Evolutionary conservation across 2,797 vertebrate species (phyloP), one percentile per base, ranked within the genome.

Genomic region (Lindbergichthys nudifrons): DNA sequence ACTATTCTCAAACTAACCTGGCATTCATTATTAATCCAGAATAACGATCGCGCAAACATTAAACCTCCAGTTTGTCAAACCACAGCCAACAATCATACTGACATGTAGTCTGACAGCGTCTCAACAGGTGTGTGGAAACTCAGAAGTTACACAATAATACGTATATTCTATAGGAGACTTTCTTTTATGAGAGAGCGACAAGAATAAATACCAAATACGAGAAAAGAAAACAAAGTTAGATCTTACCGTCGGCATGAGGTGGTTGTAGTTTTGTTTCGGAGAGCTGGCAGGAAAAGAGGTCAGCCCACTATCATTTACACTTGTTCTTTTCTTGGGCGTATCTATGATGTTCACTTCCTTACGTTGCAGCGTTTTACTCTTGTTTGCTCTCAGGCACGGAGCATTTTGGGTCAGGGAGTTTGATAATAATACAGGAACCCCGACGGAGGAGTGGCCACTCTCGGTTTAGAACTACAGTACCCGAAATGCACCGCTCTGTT

Each of bases 351-450:
- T 70, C 79, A 68, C 71, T 81, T 83, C 72, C 70, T 85, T 77
- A 39, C 47, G 32, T 75, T 77, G 45, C 75, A 54, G 62, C 73
- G 26, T 64, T n/a, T 26, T 16, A 7, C 58, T 57, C 48, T 69
- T 69, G 75, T 83, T 81, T 82, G 75, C 86, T 72, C 53, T 66
- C 50, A 10, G 43, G 12, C 79, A 47, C 65, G 14, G 45, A 67
- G 93, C 89, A 92, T 88, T 77, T 73, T 76, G 94, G 93, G 93
- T 92, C 46, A 80, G 61, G 83, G 57, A 91, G 93, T 95, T 89
- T 75, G 32, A 1, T 43, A 57, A 39, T 1, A 15, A 60, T 1
- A n/a, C 79, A 18, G 48, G 4, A 41, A 10, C n/a, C 0, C 5
- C 42, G 6, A 47, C 4, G 73, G 50, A 64, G 74, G 77, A 61